Conservation (phyloP, 2,888 invertebrate genomes). For the Apotomis capreana region DNA sequence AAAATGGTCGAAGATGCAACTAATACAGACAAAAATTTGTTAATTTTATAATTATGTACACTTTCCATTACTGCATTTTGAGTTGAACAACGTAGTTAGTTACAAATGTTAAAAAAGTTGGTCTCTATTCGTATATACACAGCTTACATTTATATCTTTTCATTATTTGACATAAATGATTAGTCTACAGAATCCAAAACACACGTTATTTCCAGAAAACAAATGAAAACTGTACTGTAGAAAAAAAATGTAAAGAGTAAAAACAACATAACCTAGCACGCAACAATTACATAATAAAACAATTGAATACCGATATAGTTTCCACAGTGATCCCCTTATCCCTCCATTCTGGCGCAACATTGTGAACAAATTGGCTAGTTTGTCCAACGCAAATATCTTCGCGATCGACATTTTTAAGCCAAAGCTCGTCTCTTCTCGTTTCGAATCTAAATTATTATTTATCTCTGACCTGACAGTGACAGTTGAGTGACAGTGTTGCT, state of each 20-base stretch:
- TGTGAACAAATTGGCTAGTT: constrained; percentile 84
- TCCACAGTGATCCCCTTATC: constrained; percentile 84
- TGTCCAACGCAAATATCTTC: constrained; percentile 89
- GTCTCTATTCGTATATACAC: background rate
- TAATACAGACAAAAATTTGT: too few species aligned
- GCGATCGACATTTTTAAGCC: constrained; percentile 77
- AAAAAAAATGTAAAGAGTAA: constrained; percentile 5
- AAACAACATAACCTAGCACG: constrained; percentile 43
- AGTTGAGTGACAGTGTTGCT: constrained; percentile 15
- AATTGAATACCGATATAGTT: constrained; percentile 87
- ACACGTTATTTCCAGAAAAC: constrained; percentile 2
- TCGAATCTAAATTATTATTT: constrained; percentile 20
- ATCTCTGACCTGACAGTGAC: constrained; percentile 36
- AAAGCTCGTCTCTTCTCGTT: constrained; percentile 37
- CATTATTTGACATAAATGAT: background rate
- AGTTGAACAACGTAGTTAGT: background rate
- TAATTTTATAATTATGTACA: too few species aligned
- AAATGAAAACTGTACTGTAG: background rate
- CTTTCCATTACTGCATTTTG: background rate
- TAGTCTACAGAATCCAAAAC: background rate
- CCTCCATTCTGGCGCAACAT: constrained; percentile 90
- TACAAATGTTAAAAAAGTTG: constrained; percentile 14
- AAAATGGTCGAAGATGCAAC: too few species aligned
- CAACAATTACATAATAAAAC: constrained; percentile 69
- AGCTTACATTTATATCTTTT: background rate